These are phyloP conservation scores for Drosophila ficusphila DNA, from an alignment of 1,140 invertebrate species.

Conservation along the genomic window DNA sequence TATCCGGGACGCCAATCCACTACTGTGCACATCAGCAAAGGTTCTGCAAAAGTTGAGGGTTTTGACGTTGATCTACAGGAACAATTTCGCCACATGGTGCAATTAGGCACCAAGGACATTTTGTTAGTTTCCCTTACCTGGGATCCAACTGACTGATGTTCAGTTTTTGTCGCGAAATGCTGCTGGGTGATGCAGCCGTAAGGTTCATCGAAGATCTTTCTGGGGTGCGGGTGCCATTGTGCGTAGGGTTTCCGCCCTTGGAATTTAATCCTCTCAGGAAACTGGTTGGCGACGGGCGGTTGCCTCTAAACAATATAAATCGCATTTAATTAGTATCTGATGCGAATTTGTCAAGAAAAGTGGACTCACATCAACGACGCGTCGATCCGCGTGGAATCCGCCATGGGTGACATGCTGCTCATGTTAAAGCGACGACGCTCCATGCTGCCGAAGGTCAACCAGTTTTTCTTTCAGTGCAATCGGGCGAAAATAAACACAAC, in stretches of 20 bases:
- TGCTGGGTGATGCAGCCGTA: constrained; percentile 12
- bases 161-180: constrained; percentile 51
- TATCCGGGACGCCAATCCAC: constrained; percentile 83
- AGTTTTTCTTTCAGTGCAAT: background rate
- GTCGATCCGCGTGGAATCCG: constrained; percentile 76
- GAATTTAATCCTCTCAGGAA: constrained; percentile 16
- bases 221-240: constrained; percentile 14
- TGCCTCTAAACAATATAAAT: background rate
- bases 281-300: background rate
- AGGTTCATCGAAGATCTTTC: constrained; percentile 17
- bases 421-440: constrained; percentile 68
- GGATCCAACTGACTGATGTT: constrained; percentile 77
- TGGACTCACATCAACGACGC: constrained; percentile 28
- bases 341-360: background rate
- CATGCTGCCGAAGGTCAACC: constrained; percentile 43
- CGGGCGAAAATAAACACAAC: background rate
- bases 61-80: too few relatives aligned
- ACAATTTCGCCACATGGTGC: background rate
- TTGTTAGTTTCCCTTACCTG: constrained; percentile 36
- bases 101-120: background rate
- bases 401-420: constrained; percentile 56
- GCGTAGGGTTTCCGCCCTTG: constrained; percentile 5
- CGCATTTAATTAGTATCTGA: background rate
- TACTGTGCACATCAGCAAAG: constrained; percentile 84
- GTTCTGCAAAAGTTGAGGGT: constrained; percentile 34